phyloP scores from a whole-genome alignment of 2,113 vertebrate genomes.

The Pan paniscus region DNA sequence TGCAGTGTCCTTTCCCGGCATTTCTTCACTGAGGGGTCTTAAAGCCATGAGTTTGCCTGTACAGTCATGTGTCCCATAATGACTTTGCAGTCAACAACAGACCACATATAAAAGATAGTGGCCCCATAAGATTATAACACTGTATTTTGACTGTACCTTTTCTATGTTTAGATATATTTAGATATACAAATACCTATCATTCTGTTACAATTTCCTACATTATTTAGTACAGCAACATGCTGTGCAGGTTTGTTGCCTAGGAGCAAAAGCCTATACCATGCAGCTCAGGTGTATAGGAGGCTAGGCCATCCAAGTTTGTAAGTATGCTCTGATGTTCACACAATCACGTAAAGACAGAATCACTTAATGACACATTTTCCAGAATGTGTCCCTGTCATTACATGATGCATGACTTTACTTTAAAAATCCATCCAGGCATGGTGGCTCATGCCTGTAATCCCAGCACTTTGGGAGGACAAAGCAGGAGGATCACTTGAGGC shows the following conservation, averaged over 20 bases:
- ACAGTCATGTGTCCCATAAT: background rate
- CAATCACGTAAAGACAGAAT: background rate
- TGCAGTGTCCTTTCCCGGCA: constrained; percentile 89
- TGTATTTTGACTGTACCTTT: background rate
- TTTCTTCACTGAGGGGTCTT: constrained; percentile 78
- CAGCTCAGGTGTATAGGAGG: background rate
- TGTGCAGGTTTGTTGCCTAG: background rate
- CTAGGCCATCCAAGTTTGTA: background rate
- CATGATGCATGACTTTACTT: background rate
- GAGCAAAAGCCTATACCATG: background rate
- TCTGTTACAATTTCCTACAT: background rate
- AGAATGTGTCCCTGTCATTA: background rate
- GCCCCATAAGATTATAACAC: background rate
- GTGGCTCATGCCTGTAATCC: too few species aligned
- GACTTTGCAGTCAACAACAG: background rate
- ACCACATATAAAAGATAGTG: background rate
- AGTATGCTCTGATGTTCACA: background rate
- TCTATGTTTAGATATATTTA: background rate
- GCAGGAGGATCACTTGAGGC: too few species aligned
- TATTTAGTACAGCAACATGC: background rate
- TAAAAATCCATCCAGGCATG: background rate
- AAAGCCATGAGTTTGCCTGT: background rate
- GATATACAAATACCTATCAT: background rate
- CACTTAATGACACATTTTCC: background rate
- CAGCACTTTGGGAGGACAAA: too few species aligned